Evolutionary conservation across 2,113 vertebrate genomes (phyloP).

Genomic region (Oreochromis spilurus): DNA sequence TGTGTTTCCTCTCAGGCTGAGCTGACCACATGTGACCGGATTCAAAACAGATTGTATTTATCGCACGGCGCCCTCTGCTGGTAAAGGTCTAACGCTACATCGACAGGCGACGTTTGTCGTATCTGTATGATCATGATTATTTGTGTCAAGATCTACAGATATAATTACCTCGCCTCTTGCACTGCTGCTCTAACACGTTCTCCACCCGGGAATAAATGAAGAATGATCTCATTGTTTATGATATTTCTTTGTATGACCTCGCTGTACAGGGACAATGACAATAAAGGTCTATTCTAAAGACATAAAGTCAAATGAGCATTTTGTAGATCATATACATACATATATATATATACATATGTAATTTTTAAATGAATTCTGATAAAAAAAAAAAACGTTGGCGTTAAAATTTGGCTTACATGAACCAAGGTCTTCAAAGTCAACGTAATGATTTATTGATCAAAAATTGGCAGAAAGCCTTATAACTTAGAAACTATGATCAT

Average conservation of each 20-base stretch:
- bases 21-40: slow-evolving; percentile 20
- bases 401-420: background rate
- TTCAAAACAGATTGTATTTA: background rate
- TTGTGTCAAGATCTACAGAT: background rate
- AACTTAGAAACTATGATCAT: background rate
- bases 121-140: background rate
- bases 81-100: background rate
- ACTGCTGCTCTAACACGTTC: background rate
- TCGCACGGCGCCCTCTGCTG: slow-evolving; percentile 37
- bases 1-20: slow-evolving; percentile 35
- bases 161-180: background rate
- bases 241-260: background rate
- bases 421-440: background rate
- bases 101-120: background rate
- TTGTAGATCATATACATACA: background rate
- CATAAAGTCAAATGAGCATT: background rate
- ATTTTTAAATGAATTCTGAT: background rate
- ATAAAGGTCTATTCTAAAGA: background rate
- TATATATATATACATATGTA: background rate
- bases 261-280: fast-evolving
- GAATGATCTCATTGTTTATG: background rate
- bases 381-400: background rate
- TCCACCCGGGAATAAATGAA: background rate
- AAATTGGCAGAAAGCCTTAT: background rate
- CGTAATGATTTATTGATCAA: background rate